These are phyloP conservation scores for Lasaia peninsularis DNA, from an alignment of 1,140 invertebrate species.

Conservation along the genomic window DNA sequence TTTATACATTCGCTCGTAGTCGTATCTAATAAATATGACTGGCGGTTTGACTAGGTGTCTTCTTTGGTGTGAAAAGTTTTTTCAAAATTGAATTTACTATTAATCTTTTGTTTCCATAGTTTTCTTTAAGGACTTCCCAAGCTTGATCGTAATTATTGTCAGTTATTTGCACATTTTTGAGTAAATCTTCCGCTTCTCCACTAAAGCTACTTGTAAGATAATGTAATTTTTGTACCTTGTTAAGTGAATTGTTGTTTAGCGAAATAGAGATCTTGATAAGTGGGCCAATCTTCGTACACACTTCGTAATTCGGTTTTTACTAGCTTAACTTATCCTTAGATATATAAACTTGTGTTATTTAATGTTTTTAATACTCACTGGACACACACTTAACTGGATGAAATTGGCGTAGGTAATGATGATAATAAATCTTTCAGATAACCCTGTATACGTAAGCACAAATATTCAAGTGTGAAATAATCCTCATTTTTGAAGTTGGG, in stretches of 20 bases:
- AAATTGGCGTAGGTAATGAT: neutral
- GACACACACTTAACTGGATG: too few relatives aligned
- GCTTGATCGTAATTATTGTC: slow-evolving; percentile 52
- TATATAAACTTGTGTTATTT: neutral
- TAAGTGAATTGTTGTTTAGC: neutral
- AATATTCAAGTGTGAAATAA: slow-evolving; percentile 22
- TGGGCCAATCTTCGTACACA: slow-evolving; percentile 7
- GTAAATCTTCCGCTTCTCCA: slow-evolving; percentile 38
- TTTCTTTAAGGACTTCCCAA: slow-evolving; percentile 42
- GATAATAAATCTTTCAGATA: slow-evolving; percentile 20
- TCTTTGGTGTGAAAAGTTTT: slow-evolving; percentile 32
- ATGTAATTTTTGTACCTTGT: slow-evolving; percentile 15
- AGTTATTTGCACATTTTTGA: slow-evolving; percentile 38
- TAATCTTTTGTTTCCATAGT: slow-evolving; percentile 50
- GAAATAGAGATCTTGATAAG: slow-evolving; percentile 15
- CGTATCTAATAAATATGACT: slow-evolving; percentile 38
- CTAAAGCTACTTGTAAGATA: slow-evolving; percentile 26
- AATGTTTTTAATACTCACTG: too few relatives aligned
- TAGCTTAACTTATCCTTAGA: neutral
- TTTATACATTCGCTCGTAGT: slow-evolving; percentile 36
- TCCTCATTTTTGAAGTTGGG: slow-evolving; percentile 20
- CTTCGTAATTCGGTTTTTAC: neutral
- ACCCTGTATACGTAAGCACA: slow-evolving; percentile 19
- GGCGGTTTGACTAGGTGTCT: slow-evolving; percentile 30
- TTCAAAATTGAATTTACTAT: slow-evolving; percentile 48